A percentile compares a stretch with the other conserved stretches of the same genome.
These are phyloP conservation scores for Nemopilema nomurai DNA, from an alignment of 30 jellyfish, hydroid and myxozoan genomes.

Conservation along the genomic window DNA sequence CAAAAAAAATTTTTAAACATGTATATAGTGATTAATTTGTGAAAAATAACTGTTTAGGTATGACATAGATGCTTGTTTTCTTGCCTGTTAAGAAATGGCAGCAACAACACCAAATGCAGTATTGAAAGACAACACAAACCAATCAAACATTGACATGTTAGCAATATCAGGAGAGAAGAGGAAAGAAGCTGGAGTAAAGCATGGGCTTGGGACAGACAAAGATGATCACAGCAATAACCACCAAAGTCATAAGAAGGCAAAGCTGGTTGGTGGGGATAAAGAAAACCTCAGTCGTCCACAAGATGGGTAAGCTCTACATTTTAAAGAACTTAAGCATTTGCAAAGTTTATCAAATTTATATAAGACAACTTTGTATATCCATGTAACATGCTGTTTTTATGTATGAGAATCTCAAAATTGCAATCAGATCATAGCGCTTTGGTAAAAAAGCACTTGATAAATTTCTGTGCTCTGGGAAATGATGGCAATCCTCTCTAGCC, in stretches of 20 bases:
- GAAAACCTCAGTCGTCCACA: constrained; percentile 1
- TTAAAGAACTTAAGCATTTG: neutral
- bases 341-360: neutral
- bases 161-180: constrained; percentile 29
- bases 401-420: too few species aligned
- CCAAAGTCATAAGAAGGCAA: neutral
- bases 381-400: too few species aligned
- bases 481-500: too few species aligned
- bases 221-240: neutral
- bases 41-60: too few species aligned
- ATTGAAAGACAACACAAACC: constrained; percentile 8
- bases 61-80: too few species aligned
- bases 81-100: neutral
- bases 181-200: neutral
- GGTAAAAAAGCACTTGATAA: too few species aligned
- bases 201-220: neutral
- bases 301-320: neutral
- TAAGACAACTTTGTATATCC: too few species aligned
- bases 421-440: too few species aligned
- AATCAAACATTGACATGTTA: neutral
- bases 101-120: neutral
- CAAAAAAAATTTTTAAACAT: too few species aligned
- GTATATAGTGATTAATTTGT: too few species aligned
- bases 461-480: too few species aligned
- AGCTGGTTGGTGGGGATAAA: neutral